These are phyloP conservation scores for Sitobion miscanthi DNA, from an alignment of 1,140 invertebrate species.

Conservation along the genomic window DNA sequence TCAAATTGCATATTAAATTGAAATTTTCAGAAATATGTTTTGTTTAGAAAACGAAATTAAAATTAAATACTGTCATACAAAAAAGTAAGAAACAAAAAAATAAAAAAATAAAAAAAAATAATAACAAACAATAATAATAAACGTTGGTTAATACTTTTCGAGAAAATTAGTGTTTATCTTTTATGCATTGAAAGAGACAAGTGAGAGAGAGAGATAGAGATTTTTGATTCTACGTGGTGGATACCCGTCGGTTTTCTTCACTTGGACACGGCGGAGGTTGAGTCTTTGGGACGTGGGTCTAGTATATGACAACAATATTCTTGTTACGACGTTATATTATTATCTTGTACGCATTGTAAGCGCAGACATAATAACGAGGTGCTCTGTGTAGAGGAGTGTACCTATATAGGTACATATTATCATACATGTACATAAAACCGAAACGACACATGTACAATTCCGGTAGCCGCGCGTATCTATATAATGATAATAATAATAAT, in stretches of 20 bases:
- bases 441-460: conserved; percentile 30
- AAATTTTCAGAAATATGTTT: no score
- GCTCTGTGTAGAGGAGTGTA: not conserved
- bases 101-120: no score
- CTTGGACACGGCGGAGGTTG: no score
- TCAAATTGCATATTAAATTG: no score
- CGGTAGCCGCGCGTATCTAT: not conserved
- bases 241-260: not conserved
- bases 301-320: conserved; percentile 1
- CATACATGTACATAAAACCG: not conserved
- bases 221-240: not conserved
- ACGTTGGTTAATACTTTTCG: not conserved
- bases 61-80: not conserved
- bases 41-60: no score
- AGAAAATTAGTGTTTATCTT: not conserved
- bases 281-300: not conserved
- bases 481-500: not conserved
- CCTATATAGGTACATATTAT: not conserved
- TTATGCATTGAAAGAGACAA: not conserved
- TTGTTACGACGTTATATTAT: not conserved
- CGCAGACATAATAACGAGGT: not conserved
- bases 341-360: conserved; percentile 12
- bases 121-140: not conserved
- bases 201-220: not conserved
- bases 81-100: no score